Conservation (phyloP, 2,113 vertebrate species). For the Antechinus flavipes region DNA sequence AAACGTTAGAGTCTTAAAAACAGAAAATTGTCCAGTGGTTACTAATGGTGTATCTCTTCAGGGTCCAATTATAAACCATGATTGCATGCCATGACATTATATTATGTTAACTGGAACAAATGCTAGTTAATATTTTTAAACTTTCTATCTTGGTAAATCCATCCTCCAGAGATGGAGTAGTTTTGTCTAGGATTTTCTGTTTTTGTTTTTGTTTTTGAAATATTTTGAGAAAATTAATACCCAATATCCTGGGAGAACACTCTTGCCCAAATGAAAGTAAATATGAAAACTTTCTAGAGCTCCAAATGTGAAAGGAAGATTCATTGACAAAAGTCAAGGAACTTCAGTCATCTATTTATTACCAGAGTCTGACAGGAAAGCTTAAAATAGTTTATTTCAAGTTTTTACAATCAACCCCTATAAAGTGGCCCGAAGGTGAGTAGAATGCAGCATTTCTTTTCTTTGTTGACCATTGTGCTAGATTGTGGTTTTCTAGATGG, state of each 20-base stretch:
- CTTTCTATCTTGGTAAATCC: not conserved
- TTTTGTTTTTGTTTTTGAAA: not conserved
- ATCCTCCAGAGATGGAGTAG: not conserved
- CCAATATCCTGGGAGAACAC: not conserved
- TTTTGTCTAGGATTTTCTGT: not conserved
- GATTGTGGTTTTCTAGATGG: conserved; percentile 33
- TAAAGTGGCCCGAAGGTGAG: conserved; percentile 40
- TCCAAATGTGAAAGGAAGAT: conserved; percentile 43
- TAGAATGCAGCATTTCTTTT: conserved; percentile 15
- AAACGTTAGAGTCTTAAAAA: not conserved
- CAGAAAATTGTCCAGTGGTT: not conserved
- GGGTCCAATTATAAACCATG: not conserved
- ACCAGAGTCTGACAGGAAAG: conserved; percentile 12
- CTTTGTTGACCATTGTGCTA: conserved; percentile 4
- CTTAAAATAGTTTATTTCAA: conserved; percentile 54
- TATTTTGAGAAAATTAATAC: not conserved
- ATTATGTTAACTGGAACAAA: not conserved
- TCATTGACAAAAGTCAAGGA: not conserved
- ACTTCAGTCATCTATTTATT: conserved; percentile 41
- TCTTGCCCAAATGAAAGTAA: not conserved
- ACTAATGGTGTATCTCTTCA: not conserved
- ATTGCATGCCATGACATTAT: not conserved
- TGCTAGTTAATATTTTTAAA: not conserved
- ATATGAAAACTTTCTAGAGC: conserved; percentile 45
- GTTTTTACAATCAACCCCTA: conserved; percentile 43